Evolutionary conservation across 2,888 invertebrate species (phyloP).

Genomic region (Epistrophella euchroma): DNA sequence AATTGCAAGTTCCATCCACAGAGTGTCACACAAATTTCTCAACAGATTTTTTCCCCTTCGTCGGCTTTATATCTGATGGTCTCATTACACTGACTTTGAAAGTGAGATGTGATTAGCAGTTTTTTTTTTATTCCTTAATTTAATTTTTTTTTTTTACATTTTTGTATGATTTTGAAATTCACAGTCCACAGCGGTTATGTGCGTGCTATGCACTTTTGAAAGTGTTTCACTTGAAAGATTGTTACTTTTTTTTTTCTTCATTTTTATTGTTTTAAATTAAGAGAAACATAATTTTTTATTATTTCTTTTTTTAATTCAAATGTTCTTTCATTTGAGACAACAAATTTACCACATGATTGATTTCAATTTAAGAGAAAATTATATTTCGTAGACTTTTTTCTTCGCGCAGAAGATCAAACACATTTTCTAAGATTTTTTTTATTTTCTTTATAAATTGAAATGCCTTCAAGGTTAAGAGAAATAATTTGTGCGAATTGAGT

Average conservation of each 20-base stretch:
- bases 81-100: conserved; percentile 63
- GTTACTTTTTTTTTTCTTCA: conserved; percentile 7
- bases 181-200: conserved; percentile 31
- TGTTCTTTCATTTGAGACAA: conserved; percentile 16
- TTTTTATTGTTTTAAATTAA: conserved; percentile 35
- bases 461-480: conserved; percentile 7
- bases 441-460: conserved; percentile 1
- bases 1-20: conserved; percentile 6
- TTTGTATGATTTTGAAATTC: conserved; percentile 35
- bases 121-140: neutral
- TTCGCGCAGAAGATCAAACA: conserved; percentile 19
- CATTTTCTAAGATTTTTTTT: conserved; percentile 21
- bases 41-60: conserved; percentile 39
- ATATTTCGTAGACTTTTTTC: neutral
- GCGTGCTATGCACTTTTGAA: conserved; percentile 55
- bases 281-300: conserved; percentile 11
- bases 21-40: conserved; percentile 49
- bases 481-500: conserved; percentile 1
- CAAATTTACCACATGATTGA: conserved; percentile 28
- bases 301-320: conserved; percentile 3
- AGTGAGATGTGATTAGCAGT: conserved; percentile 65
- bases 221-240: conserved; percentile 60
- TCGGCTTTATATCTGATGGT: conserved; percentile 40
- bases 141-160: neutral
- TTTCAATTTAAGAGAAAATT: conserved; percentile 26